Conservation (phyloP, 2,888 invertebrate genomes). For the Hyalella azteca region DNA sequence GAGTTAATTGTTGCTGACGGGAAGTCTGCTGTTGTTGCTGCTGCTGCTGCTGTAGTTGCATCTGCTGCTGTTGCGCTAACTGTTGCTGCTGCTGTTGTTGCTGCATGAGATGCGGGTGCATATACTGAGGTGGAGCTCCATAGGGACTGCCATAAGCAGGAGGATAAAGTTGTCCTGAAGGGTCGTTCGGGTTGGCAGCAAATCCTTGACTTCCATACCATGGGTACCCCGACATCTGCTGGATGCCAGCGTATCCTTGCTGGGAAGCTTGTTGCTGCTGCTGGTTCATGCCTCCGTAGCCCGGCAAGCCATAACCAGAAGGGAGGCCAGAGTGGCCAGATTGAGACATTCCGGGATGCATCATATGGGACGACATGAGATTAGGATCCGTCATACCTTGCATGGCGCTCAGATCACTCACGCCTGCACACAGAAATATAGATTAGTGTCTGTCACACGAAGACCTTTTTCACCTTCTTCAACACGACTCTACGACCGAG, state of each 20-base stretch:
- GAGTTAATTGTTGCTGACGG: conserved; percentile 38
- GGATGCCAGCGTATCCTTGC: conserved; percentile 22
- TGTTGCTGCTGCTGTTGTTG: conserved; percentile 37
- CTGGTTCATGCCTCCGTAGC: conserved; percentile 23
- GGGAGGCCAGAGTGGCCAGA: conserved; percentile 1
- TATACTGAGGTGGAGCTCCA: conserved; percentile 36
- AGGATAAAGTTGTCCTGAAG: conserved; percentile 39
- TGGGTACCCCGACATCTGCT: conserved; percentile 42
- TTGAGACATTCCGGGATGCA: conserved; percentile 32
- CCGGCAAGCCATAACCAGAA: conserved; percentile 10
- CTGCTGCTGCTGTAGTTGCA: conserved; percentile 41
- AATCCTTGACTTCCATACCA: conserved; percentile 41
- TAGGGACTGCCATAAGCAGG: conserved; percentile 38
- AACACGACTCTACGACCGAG: too few species aligned
- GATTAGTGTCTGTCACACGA: too few species aligned
- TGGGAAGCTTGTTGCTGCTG: conserved; percentile 4
- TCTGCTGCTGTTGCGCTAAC: conserved; percentile 28
- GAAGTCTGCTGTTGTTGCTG: conserved; percentile 43
- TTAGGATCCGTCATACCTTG: conserved; percentile 31
- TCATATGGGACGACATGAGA: conserved; percentile 41
- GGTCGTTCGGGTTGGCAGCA: conserved; percentile 35
- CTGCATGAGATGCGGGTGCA: conserved; percentile 42
- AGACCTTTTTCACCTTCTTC: too few species aligned
- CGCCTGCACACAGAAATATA: background rate
- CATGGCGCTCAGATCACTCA: background rate